Percentiles rank a stretch among this genome's conserved stretches.
phyloP scores from a whole-genome alignment of 2,797 vertebrate genomes.

The Muscicapa striata region DNA sequence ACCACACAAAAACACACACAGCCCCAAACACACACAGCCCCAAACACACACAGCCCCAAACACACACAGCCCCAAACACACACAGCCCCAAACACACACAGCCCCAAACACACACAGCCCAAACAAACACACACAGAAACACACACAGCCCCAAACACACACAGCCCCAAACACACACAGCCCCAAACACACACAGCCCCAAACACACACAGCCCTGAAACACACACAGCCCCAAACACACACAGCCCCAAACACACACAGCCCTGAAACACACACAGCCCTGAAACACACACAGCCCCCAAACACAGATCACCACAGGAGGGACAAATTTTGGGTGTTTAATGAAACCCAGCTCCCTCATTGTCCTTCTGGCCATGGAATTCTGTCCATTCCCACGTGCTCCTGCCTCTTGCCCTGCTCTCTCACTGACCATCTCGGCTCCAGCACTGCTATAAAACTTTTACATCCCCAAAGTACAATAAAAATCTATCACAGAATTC shows the following conservation, averaged over 20 bases:
- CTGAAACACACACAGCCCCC: no score
- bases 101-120: no score
- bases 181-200: no score
- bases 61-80: no score
- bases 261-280: not conserved
- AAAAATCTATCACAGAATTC: not conserved
- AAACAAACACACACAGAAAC: no score
- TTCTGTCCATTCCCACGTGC: rapidly evolving
- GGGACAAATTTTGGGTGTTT: no score
- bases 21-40: no score
- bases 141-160: not conserved
- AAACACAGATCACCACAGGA: not conserved
- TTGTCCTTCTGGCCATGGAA: not conserved
- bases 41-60: no score
- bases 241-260: not conserved
- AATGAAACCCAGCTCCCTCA: rapidly evolving
- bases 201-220: not conserved
- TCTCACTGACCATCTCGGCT: rapidly evolving
- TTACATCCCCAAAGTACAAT: rapidly evolving
- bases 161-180: not conserved
- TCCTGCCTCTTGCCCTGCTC: not conserved
- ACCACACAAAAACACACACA: no score
- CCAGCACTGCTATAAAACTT: not conserved
- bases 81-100: no score
- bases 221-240: not conserved